Conservation (phyloP, 2,113 vertebrate genomes). For the Maccullochella peelii region DNA sequence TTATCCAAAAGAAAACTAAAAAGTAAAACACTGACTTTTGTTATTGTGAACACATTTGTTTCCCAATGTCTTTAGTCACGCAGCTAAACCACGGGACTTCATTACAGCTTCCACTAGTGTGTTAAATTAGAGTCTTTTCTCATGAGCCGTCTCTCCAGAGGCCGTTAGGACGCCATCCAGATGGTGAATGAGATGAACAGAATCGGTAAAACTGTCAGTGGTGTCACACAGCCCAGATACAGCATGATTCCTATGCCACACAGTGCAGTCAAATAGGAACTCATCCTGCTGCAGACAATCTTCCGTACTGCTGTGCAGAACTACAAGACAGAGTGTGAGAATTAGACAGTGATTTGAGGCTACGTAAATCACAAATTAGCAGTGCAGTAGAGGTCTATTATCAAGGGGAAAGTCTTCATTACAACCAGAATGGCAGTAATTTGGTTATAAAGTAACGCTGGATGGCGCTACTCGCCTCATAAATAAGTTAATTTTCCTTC, state of each 20-base stretch:
- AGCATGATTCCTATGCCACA: conserved; percentile 67
- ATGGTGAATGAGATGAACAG: conserved; percentile 82
- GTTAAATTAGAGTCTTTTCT: conserved; percentile 21
- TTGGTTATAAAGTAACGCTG: conserved; percentile 47
- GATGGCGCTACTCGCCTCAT: conserved; percentile 62
- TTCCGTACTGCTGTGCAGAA: conserved; percentile 84
- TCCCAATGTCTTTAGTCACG: conserved; percentile 2
- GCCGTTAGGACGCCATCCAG: conserved; percentile 86
- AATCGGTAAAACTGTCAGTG: conserved; percentile 60
- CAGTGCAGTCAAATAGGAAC: conserved; percentile 75
- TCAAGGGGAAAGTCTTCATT: not conserved
- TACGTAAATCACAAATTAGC: not conserved
- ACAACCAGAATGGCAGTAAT: not conserved
- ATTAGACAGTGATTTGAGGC: not conserved
- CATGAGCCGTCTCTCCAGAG: not conserved
- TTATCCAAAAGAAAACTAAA: not conserved
- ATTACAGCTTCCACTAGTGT: not conserved
- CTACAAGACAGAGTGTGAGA: conserved; percentile 48
- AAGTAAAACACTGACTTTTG: not conserved
- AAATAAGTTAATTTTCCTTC: not conserved
- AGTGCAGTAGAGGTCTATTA: not conserved
- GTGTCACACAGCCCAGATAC: conserved; percentile 71
- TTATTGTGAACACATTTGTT: not conserved
- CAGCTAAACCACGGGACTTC: not conserved
- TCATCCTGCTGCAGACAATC: conserved; percentile 80